Evolutionary conservation across 92 coral and sea anemone genomes (phyloP).

Genomic region (Siderastrea radians): DNA sequence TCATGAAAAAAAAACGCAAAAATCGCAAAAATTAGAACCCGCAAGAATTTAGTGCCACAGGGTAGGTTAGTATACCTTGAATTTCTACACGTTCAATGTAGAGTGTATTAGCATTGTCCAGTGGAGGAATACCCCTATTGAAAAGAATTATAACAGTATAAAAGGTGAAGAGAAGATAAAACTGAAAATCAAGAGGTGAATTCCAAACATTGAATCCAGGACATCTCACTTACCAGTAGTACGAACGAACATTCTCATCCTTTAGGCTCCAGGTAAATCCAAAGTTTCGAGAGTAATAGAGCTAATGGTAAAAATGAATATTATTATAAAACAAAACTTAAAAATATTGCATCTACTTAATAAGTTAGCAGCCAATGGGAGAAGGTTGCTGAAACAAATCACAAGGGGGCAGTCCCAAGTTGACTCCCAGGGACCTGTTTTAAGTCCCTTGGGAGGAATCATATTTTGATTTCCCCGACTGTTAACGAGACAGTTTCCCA

Average conservation of each 20-base stretch:
- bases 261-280: constrained; percentile 82
- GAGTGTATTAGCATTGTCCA: constrained; percentile 78
- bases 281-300: constrained; percentile 87
- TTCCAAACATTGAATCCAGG: not conserved
- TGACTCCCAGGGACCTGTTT: too few relatives aligned
- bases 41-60: too few relatives aligned
- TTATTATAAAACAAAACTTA: not conserved
- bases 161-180: not conserved
- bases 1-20: too few relatives aligned
- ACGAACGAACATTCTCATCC: constrained; percentile 83
- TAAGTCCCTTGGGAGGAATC: too few relatives aligned
- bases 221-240: constrained; percentile 73
- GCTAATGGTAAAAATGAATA: constrained; percentile 57
- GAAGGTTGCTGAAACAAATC: too few relatives aligned
- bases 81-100: constrained; percentile 77
- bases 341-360: not conserved
- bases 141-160: not conserved
- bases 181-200: not conserved
- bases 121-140: constrained; percentile 83
- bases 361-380: too few relatives aligned
- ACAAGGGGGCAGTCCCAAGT: too few relatives aligned
- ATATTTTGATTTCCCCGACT: too few relatives aligned
- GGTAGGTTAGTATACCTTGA: constrained; percentile 66
- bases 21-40: too few relatives aligned
- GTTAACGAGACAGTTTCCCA: too few relatives aligned